Evolutionary conservation across 2,888 invertebrate species (phyloP).

Genomic region (Caenorhabditis sp.): DNA sequence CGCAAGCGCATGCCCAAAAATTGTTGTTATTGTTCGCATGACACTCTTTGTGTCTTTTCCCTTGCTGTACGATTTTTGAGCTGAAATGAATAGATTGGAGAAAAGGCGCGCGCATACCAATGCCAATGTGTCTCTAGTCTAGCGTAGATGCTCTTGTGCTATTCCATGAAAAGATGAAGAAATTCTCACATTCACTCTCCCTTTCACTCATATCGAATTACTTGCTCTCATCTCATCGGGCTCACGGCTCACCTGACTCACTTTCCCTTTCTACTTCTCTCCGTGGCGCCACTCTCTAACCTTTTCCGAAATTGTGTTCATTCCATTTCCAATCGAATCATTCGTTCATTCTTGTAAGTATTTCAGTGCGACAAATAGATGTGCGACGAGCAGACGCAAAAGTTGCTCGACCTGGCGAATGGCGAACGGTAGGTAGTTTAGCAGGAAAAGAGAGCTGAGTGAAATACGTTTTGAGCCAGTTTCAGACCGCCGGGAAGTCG

Average conservation of each 20-base stretch:
- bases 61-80: conserved; percentile 25
- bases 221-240: conserved; percentile 13
- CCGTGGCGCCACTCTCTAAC: conserved; percentile 29
- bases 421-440: conserved; percentile 34
- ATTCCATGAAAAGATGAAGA: not conserved
- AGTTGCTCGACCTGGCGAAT: conserved; percentile 57
- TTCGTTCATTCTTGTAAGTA: not conserved
- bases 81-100: too few relatives aligned
- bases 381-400: conserved; percentile 59
- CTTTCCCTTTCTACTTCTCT: conserved; percentile 23
- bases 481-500: conserved; percentile 57
- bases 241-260: conserved; percentile 40
- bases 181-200: conserved; percentile 8
- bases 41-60: not conserved
- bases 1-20: not conserved
- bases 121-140: conserved; percentile 22
- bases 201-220: conserved; percentile 37
- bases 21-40: not conserved
- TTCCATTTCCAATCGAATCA: not conserved
- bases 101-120: too few relatives aligned
- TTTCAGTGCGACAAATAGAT: conserved; percentile 18
- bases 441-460: not conserved
- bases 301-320: conserved; percentile 11
- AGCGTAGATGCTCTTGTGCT: conserved; percentile 17
- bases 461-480: not conserved